Base-by-base conservation (phyloP, 2,797 vertebrate genomes). In the Acanthiza pusilla region DNA sequence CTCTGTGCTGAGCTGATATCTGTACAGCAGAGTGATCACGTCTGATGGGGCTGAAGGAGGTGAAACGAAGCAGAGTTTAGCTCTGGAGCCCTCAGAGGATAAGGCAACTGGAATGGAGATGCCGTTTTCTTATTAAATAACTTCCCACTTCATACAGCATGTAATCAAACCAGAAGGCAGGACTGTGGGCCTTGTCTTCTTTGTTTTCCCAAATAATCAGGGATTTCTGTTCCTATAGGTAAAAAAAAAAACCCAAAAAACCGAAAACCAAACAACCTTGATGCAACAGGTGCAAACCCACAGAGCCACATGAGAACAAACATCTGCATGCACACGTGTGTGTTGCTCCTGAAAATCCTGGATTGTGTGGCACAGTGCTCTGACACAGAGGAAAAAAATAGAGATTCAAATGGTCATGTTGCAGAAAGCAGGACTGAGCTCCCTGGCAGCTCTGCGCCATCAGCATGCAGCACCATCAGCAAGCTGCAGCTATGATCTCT, bases 271-370 rank as follows among this genome's bases (percentile, higher is more conserved):
- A 14, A 23, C 30, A 65, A 2, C 22, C 20, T 71, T 40, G 14
- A 27, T 76, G 16, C 7, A 60, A 53, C 17, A 63, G 19, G 15
- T 26, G n/a, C 27, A 62, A 74, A 72, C 19, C 30, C 0, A 2
- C 12, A 4, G 19, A n/a, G 15, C 18, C 4, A 6, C 30, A 10
- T 27, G 29, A 70, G 11, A 0, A 0, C 21, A 36, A 65, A 40
- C n/a, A 40, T 20, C 53, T 70, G 14, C 3, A 2, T 19, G 22
- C 7, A 45, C n/a, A 20, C 2, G 2, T 17, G 14, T 19, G 26
- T 79, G n/a, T 10, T 42, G 23, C 9, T 8, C 10, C 17, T 23
- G n/a, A 51, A 92, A 79, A 32, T 23, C 45, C 68, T 63, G 53
- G 29, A 4, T 8, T 45, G 30, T 25, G 10, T 73, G 25, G 20